Conservation (phyloP, 2,888 invertebrate genomes). For the Alcis repandata region DNA sequence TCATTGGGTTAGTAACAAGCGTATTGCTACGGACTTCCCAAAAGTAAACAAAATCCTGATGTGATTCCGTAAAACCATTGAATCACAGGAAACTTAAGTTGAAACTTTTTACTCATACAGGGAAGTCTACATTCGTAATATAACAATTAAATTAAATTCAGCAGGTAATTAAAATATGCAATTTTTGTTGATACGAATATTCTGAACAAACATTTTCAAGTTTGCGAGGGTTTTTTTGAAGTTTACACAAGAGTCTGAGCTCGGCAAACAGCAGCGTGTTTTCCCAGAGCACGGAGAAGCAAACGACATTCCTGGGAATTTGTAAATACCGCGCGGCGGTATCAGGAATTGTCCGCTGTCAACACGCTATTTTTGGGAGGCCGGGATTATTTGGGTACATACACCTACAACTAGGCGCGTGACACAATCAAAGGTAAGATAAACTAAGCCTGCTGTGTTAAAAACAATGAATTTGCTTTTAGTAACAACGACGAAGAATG, state of each 20-base stretch:
- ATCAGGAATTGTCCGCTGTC: constrained; percentile 1
- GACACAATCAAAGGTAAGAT: constrained; percentile 1
- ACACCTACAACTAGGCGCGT: background rate
- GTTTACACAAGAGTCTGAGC: constrained; percentile 19
- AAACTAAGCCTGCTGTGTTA: constrained; percentile 8
- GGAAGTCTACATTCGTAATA: background rate
- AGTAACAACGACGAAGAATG: constrained; percentile 16
- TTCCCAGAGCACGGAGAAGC: constrained; percentile 11
- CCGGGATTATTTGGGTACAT: constrained; percentile 4
- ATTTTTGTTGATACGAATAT: background rate
- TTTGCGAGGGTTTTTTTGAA: constrained; percentile 25
- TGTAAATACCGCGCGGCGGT: constrained; percentile 3
- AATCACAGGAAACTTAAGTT: constrained; percentile 8
- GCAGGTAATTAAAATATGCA: constrained; percentile 8
- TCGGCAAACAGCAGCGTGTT: constrained; percentile 20
- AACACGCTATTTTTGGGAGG: constrained; percentile 17
- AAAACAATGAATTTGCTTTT: constrained; percentile 20
- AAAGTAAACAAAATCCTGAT: constrained; percentile 7
- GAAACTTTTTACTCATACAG: background rate
- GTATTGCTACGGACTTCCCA: constrained; percentile 19
- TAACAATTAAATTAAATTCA: background rate
- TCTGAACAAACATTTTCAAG: constrained; percentile 8
- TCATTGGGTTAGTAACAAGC: constrained; percentile 10
- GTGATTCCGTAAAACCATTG: constrained; percentile 17
- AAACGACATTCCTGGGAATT: constrained; percentile 14